Base-by-base conservation (phyloP, 1,140 invertebrate species). In the Telenomus remus region DNA sequence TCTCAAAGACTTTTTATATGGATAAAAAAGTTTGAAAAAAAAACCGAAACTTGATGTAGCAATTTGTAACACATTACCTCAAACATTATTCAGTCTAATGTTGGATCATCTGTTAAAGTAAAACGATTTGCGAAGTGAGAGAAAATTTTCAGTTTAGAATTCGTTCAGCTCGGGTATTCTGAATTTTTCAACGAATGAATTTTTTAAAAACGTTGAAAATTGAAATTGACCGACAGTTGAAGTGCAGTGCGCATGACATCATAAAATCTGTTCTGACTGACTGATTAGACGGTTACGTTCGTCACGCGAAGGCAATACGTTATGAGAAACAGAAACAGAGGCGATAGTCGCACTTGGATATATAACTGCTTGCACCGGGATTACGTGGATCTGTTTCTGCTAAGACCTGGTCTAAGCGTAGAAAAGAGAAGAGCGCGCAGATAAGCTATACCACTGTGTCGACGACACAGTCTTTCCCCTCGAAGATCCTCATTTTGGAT, bases 311-410 rank as follows among this genome's bases (percentile, higher is more conserved):
- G 11, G 42, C 51, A 55, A 69, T 47, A 15, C 47, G 11, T 16
- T 33, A 27, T 27, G 19, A 14, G 39, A 57, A 53, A 33, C 54
- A 14, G 56, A 47, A 57, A 57, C 63, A 44, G 10, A 37, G 34
- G 48, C 16, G 53, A 60, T 37, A 48, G 65, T 48, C 51, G 14
- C 60, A 49, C 53, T 65, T 66, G 63, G 63, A 53, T 47, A n/a
- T n/a, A n/a, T n/a, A 27, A 57, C 63, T 50, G 54, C 48, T 68
- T 35, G 48, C 39, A 55, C 13, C 14, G 48, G 64, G 64, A 68
- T 68, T 68, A 68, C 49, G 54, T 15, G 64, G 64, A 51, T 60
- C 49, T 69, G 55, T 69, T 69, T 60, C 60, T 69, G 50, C 65
- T 69, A 69, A 69, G 56, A 48, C 65, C 35, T 27, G 43, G 56